phyloP scores from a whole-genome alignment of 1,140 invertebrate species.

The Coenobita brevimanus region DNA sequence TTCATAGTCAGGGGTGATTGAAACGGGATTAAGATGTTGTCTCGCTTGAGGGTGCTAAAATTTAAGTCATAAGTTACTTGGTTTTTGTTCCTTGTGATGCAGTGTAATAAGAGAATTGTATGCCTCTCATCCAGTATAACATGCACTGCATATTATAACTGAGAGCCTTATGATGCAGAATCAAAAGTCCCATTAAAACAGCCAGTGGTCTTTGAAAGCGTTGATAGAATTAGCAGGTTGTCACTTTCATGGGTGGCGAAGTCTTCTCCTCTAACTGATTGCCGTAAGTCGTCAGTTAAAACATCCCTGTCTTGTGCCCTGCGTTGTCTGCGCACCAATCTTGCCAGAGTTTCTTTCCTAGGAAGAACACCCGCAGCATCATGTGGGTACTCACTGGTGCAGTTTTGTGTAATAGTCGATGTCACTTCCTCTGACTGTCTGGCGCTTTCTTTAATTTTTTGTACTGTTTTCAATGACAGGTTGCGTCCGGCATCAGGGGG shows the following conservation, averaged over 20 bases:
- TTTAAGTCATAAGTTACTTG: conserved; percentile 22
- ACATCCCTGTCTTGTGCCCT: not conserved
- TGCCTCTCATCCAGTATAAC: conserved; percentile 31
- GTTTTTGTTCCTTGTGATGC: not conserved
- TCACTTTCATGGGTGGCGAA: conserved; percentile 34
- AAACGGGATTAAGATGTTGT: conserved; percentile 33
- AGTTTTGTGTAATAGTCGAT: conserved; percentile 40
- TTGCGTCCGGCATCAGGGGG: conserved; percentile 33
- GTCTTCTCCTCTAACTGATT: conserved; percentile 11
- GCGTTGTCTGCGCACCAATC: conserved; percentile 35
- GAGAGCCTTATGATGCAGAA: not conserved
- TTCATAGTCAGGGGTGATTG: conserved; percentile 5
- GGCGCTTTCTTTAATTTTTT: conserved; percentile 31
- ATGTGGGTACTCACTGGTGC: conserved; percentile 42
- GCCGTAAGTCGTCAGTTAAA: conserved; percentile 26
- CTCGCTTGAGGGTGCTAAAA: conserved; percentile 37
- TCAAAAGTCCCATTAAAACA: conserved; percentile 38
- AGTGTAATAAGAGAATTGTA: conserved; percentile 19
- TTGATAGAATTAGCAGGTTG: conserved; percentile 30
- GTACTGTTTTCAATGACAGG: conserved; percentile 18
- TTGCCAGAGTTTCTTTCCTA: conserved; percentile 35
- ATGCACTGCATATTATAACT: conserved; percentile 17
- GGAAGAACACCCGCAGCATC: conserved; percentile 48
- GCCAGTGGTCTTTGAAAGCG: conserved; percentile 44
- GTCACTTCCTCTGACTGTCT: conserved; percentile 37